Percentiles rank a stretch among this genome's conserved stretches.
Evolutionary conservation across 2,113 vertebrate genomes (phyloP).

Genomic region (Paradisaea rubra): DNA sequence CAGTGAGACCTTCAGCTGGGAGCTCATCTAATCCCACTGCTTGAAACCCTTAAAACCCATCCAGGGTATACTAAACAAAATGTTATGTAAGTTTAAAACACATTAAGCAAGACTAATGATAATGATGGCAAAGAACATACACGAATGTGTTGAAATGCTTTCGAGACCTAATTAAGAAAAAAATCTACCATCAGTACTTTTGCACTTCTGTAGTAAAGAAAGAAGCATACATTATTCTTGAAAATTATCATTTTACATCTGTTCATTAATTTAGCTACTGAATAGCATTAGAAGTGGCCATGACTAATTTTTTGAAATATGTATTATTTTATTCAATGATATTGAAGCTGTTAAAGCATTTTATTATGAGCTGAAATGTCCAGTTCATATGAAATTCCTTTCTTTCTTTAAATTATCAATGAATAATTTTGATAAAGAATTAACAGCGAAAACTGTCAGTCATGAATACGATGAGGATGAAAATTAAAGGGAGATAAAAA

Average conservation of each 20-base stretch:
- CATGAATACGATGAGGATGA: background rate
- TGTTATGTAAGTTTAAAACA: background rate
- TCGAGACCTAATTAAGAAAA: slow-evolving; percentile 53
- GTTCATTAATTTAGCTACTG: slow-evolving; percentile 60
- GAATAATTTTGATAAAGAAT: background rate
- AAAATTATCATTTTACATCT: slow-evolving; percentile 56
- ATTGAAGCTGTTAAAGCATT: background rate
- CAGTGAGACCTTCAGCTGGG: slow-evolving; percentile 47
- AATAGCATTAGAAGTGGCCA: slow-evolving; percentile 25
- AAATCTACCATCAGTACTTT: slow-evolving; percentile 14
- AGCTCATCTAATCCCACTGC: slow-evolving; percentile 2
- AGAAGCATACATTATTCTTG: background rate
- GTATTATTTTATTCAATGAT: background rate
- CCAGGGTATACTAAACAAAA: background rate
- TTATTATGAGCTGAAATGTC: background rate
- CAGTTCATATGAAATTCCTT: background rate
- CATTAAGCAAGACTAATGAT: slow-evolving; percentile 12
- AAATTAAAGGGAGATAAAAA: background rate
- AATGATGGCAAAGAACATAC: background rate
- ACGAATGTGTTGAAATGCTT: slow-evolving; percentile 40
- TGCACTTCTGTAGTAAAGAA: background rate
- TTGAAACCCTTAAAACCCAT: slow-evolving; percentile 30
- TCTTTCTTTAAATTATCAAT: background rate
- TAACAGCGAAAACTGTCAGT: background rate
- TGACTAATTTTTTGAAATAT: background rate